These are phyloP conservation scores for Hydriomena furcata DNA, from an alignment of 2,888 invertebrate species.

Conservation along the genomic window DNA sequence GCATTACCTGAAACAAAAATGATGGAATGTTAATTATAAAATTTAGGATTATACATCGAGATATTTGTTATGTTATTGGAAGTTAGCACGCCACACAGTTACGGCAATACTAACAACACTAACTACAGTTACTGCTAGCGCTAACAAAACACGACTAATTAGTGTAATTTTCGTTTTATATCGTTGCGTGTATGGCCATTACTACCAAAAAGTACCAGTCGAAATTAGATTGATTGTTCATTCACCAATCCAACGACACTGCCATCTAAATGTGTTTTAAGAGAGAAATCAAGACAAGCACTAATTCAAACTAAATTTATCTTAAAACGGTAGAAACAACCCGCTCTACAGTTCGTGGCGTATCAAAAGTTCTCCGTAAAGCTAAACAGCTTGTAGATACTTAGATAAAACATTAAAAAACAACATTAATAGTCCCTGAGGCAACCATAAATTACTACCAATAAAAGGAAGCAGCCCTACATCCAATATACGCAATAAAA, in stretches of 20 bases:
- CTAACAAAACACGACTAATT: not conserved
- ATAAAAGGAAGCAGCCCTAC: slow-evolving; percentile 13
- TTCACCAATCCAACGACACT: no score
- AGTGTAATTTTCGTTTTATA: not conserved
- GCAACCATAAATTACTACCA: slow-evolving; percentile 6
- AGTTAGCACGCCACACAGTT: slow-evolving; percentile 3
- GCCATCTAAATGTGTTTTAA: no score
- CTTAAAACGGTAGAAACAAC: no score
- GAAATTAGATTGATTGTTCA: no score
- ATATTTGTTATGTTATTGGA: slow-evolving; percentile 1
- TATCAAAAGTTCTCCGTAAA: no score
- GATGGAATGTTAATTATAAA: slow-evolving; percentile 6
- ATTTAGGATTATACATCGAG: not conserved
- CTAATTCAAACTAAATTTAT: no score
- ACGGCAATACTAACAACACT: no score
- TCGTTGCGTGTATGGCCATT: no score
- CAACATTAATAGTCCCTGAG: not conserved
- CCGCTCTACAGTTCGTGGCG: no score
- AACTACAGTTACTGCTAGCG: not conserved
- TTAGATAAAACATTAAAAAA: not conserved
- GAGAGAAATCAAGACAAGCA: no score
- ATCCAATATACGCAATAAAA: slow-evolving; percentile 22
- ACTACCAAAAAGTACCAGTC: no score
- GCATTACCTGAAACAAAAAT: slow-evolving; percentile 42
- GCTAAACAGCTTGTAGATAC: not conserved